A percentile compares a stretch with the other conserved stretches of the same genome.
phyloP scores from a whole-genome alignment of 2,113 vertebrate species.

The Cinclus cinclus region DNA sequence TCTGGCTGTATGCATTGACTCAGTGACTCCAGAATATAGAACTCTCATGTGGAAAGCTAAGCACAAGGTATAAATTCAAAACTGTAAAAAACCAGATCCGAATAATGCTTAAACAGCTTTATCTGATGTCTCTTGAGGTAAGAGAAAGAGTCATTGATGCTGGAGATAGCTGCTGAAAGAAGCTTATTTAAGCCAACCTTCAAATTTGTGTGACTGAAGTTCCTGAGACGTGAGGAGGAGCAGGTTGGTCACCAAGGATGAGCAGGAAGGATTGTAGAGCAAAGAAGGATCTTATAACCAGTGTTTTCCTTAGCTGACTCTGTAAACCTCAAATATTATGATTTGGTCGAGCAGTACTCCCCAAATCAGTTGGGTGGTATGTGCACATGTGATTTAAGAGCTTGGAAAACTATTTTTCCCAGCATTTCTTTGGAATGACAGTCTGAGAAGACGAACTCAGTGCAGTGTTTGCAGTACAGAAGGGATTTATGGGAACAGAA shows the following conservation, averaged over 20 bases:
- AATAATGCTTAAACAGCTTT: background rate
- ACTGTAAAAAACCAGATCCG: background rate
- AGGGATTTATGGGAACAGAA: background rate
- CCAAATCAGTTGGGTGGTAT: background rate
- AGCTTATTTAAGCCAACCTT: background rate
- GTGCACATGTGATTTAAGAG: rapidly evolving
- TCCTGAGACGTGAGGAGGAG: background rate
- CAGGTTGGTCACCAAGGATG: background rate
- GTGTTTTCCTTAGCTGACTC: background rate
- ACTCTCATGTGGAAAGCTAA: background rate
- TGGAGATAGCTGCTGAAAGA: background rate
- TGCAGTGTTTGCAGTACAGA: background rate
- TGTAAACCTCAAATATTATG: background rate
- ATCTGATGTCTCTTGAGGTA: background rate
- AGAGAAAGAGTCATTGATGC: background rate
- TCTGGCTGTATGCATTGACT: background rate
- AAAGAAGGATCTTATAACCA: background rate
- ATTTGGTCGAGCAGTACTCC: background rate
- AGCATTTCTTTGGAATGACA: background rate
- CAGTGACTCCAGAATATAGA: background rate
- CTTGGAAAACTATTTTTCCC: background rate
- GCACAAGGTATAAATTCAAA: background rate
- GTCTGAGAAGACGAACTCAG: background rate
- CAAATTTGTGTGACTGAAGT: background rate
- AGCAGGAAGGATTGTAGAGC: background rate